These are phyloP conservation scores for Magallana gigas DNA, from an alignment of 1,140 invertebrate genomes.

Conservation along the genomic window DNA sequence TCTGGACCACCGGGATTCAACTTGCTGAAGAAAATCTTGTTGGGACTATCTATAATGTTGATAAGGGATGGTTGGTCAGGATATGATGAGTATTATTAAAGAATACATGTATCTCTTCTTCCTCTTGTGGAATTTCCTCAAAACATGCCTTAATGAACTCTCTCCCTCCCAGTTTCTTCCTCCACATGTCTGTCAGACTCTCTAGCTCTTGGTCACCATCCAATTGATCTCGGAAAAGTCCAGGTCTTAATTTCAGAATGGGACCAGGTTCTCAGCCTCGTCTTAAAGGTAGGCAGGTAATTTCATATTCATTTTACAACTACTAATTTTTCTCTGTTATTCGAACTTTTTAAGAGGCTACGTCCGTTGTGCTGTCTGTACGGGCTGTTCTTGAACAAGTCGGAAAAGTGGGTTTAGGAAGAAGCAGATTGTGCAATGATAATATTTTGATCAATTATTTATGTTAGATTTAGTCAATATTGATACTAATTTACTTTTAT, in stretches of 20 bases:
- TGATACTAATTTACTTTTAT: too few species aligned
- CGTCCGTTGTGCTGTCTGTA: too few species aligned
- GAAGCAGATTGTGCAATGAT: too few species aligned
- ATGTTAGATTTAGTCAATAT: too few species aligned
- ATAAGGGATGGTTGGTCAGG: background rate
- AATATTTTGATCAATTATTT: too few species aligned
- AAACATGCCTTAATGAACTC: constrained; percentile 29
- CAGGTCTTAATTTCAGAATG: background rate
- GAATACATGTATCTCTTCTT: constrained; percentile 13
- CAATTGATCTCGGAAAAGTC: constrained; percentile 39
- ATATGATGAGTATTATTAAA: background rate
- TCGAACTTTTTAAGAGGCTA: too few species aligned
- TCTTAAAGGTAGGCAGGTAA: constrained; percentile 26
- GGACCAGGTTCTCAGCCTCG: background rate
- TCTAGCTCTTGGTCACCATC: constrained; percentile 33
- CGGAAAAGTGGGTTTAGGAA: too few species aligned
- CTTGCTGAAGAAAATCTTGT: constrained; percentile 1
- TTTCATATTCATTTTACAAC: constrained; percentile 36
- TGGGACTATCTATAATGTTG: background rate
- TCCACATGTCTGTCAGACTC: constrained; percentile 20
- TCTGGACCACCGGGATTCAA: background rate
- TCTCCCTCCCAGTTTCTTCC: constrained; percentile 27
- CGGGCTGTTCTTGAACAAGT: too few species aligned
- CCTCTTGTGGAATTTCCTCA: constrained; percentile 27
- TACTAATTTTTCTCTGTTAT: background rate